Base-by-base conservation (phyloP, 2,888 invertebrate genomes). In the Eupeodes luniger region DNA sequence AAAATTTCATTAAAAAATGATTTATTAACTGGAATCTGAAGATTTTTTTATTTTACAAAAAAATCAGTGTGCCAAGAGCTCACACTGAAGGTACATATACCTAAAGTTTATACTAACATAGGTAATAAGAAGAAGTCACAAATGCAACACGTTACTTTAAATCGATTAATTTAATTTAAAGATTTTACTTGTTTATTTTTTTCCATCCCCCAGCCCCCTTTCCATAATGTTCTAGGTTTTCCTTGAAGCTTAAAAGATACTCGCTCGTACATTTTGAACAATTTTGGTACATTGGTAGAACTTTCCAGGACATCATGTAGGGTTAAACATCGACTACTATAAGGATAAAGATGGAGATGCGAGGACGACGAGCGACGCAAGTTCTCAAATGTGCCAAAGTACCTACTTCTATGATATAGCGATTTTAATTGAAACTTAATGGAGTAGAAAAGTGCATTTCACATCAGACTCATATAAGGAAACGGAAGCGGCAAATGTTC, bases 361-460 rank as follows among this genome's bases (percentile, higher is more conserved):
- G 40, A 40, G 40, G 40, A 9, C 40, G 40, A 40, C 27, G 40
- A 9, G 40, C 34, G 16, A 61, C 62, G 47, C 59, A 70, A 62
- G 70, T 61, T 36, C 64, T 64, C 59, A 51, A 40, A 78, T 74
- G 69, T 79, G 69, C 70, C 74, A 75, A 79, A 66, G 64, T 19
- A 53, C 40, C 40, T 40, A 40, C 53, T 70, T 44, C 34, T 66
- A 82, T 82, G 82, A 86, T 79, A 64, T 76, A 82, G 86, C 82
- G 75, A 69, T 86, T 79, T 82, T 86, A 86, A 86, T 82, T 86
- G 86, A 86, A 86, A 76, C 79, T 76, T 79, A 82, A 86, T 86
- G 78, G 86, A 79, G 86, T 75, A 75, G 86, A 86, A 86, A 86
- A 86, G 78, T 86, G 86, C 86, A 86, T 79, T 86, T 76, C 47